Conservation (phyloP, 2,888 invertebrate genomes). For the Sicus ferrugineus region DNA sequence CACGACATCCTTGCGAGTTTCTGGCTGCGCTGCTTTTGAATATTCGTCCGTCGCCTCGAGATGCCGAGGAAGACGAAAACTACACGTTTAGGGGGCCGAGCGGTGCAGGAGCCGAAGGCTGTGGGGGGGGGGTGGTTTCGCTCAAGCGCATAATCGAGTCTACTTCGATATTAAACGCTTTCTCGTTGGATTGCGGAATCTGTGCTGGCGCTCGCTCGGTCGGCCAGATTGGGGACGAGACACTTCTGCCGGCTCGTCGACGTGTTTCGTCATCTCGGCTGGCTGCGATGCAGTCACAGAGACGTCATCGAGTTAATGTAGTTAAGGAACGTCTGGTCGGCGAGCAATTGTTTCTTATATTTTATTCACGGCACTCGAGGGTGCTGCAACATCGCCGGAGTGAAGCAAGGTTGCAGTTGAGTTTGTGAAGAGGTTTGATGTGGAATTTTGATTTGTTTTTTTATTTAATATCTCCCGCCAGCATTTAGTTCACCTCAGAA, state of each 20-base stretch:
- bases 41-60: background rate
- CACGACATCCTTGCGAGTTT: background rate
- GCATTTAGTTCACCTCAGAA: too few species aligned
- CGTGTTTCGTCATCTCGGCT: background rate
- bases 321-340: background rate
- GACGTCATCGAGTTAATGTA: conserved; percentile 4
- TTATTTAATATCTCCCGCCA: too few species aligned
- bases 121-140: conserved; percentile 31
- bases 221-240: background rate
- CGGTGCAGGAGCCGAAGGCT: background rate
- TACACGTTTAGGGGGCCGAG: background rate
- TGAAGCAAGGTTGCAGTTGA: too few species aligned
- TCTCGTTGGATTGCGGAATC: conserved; percentile 17
- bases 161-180: conserved; percentile 9
- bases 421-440: background rate
- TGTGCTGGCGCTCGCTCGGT: background rate
- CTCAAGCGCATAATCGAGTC: conserved; percentile 39
- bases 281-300: background rate
- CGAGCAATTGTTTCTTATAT: background rate
- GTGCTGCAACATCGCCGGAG: conserved; percentile 7
- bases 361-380: conserved; percentile 9
- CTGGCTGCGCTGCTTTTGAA: background rate
- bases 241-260: background rate
- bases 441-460: too few species aligned
- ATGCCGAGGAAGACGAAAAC: background rate